Evolutionary conservation across 2,888 invertebrate genomes (phyloP), one percentile per base, ranked within the genome.

Genomic region (Zygothrica quintamaculata): DNA sequence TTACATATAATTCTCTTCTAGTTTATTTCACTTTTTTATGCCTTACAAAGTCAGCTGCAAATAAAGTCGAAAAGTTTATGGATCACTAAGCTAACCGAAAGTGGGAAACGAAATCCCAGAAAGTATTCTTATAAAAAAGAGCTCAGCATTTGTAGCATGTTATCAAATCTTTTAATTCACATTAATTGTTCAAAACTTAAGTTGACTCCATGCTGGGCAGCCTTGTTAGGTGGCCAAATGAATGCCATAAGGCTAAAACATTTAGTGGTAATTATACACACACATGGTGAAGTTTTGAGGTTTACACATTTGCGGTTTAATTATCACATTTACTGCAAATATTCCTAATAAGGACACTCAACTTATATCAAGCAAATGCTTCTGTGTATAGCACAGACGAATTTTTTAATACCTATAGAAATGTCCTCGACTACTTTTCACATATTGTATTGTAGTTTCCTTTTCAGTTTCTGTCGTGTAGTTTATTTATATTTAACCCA

Each of bases 91-190:
- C 22, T 3, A 13, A n/a, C n/a, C n/a, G n/a, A n/a, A n/a, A n/a
- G n/a, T n/a, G n/a, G n/a, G n/a, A n/a, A n/a, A n/a, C n/a, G n/a
- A n/a, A n/a, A n/a, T n/a, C n/a, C n/a, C n/a, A n/a, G n/a, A n/a
- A n/a, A n/a, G n/a, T n/a, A n/a, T n/a, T n/a, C n/a, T n/a, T n/a
- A n/a, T n/a, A 15, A 48, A 51, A 74, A 69, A 57, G 56, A 73
- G 77, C 65, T 75, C 57, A 44, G 74, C 43, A 48, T 62, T 51
- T 67, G 59, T 42, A 33, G 55, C 55, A 65, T 46, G 47, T 50
- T 55, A 61, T 60, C 60, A 65, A 86, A 86, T 75, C 70, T 70
- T 60, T 86, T 86, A 86, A 82, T 84, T 86, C 81, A 44, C 59
- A 71, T 70, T 67, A 66, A 84, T 75, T 73, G 64, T 51, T 67